Evolutionary conservation across 2,797 vertebrate genomes (phyloP), one percentile per base, ranked within the genome.

Genomic region (Spinus pinus): DNA sequence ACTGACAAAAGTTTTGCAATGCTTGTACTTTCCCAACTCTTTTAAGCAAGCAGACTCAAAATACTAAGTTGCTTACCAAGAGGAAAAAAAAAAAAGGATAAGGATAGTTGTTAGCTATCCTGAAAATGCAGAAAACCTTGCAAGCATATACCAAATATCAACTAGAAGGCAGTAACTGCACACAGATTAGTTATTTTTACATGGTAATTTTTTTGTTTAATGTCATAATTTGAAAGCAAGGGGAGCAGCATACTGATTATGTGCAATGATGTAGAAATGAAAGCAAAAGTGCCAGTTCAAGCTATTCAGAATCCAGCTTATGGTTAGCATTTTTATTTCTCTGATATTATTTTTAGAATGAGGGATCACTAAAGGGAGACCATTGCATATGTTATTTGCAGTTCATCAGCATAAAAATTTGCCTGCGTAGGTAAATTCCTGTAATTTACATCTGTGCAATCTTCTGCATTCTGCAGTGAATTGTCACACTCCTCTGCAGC

Each of bases 11-110:
- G 54, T 95, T 90, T 75, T 92, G 95, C 92, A 95, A 95, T 95
- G 47, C 81, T 91, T 93, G 92, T n/a, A 66, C 11, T 95, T 96
- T 88, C 80, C 8, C 80, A 96, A 90, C 66, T 72, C 70, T 62
- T 81, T 60, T 33, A 82, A 85, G 60, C 53, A 82, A 94, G 78
- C 30, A 88, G 27, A 82, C 72, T 27, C 71, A 71, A 90, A 87
- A 69, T 61, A 58, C 33, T 46, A 66, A 6, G 24, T 77, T 89
- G 62, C 15, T 41, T 28, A 28, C 30, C 19, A 25, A 49, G 41
- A 78, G 21, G 14, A 12, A 47, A 17, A 46, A 12, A 46, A 12
- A 46, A 25, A 31, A 53, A 7, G 11, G 8, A 37, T 37, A 69
- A 54, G 7, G 5, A 19, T 30, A 51, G 47, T 27, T 80, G 23